Conservation (phyloP, 23 tunicate species). For the Ciona savignyi region DNA sequence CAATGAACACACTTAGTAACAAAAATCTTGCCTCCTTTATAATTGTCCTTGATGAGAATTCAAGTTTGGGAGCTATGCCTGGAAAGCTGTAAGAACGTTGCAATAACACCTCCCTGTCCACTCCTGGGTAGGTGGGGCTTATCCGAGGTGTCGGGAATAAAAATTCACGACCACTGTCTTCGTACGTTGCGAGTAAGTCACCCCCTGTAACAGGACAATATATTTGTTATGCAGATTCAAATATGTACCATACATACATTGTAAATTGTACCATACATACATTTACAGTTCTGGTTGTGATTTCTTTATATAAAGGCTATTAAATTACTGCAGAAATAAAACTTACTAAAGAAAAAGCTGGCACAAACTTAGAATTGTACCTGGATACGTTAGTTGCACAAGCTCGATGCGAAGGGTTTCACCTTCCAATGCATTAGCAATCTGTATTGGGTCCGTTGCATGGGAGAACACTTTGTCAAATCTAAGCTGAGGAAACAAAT, state of each 20-base stretch:
- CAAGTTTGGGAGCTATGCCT: slow-evolving; percentile 95
- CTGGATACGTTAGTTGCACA: slow-evolving; percentile 84
- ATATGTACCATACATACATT: too few relatives aligned
- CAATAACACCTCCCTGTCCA: slow-evolving; percentile 83
- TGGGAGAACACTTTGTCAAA: slow-evolving; percentile 82
- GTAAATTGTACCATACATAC: too few relatives aligned
- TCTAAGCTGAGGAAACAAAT: slow-evolving; percentile 49
- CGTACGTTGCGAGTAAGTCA: slow-evolving; percentile 77
- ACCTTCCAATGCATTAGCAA: slow-evolving; percentile 56
- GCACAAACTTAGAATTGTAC: too few relatives aligned
- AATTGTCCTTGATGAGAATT: slow-evolving; percentile 87
- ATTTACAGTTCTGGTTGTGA: background rate
- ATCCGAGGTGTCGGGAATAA: slow-evolving; percentile 94
- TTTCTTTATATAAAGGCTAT: background rate
- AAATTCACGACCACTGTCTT: slow-evolving; percentile 92
- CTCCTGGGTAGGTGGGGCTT: slow-evolving; percentile 96
- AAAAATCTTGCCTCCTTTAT: slow-evolving; percentile 98
- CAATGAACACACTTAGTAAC: too few relatives aligned
- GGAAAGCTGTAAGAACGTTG: slow-evolving; percentile 69
- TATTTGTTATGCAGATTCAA: background rate
- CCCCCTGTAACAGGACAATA: slow-evolving; percentile 34
- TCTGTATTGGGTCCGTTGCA: slow-evolving; percentile 85
- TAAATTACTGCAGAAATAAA: too few relatives aligned
- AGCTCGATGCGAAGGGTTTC: slow-evolving; percentile 74
- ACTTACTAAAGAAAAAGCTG: too few relatives aligned